Evolutionary conservation across 2,113 vertebrate genomes (phyloP).

Genomic region (Chloroceryle aenea): DNA sequence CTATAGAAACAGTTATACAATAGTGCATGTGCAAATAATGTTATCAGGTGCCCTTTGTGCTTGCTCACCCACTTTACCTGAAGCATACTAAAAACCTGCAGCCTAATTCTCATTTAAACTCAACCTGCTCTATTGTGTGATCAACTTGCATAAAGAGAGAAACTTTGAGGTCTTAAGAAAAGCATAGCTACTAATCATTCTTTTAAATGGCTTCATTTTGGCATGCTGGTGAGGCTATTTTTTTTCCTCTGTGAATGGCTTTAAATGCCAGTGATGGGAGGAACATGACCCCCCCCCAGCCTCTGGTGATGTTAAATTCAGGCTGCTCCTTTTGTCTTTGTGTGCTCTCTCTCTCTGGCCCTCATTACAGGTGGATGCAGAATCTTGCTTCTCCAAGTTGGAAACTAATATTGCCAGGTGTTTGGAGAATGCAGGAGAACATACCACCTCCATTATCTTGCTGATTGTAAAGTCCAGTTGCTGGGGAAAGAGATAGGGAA

Average conservation of each 20-base stretch:
- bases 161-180: not conserved
- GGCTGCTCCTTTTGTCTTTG: not conserved
- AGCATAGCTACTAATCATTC: not conserved
- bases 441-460: not conserved
- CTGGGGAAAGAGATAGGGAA: not conserved
- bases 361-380: not conserved
- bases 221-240: not conserved
- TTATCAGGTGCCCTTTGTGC: not conserved
- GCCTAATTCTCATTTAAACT: not conserved
- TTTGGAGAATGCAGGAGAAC: not conserved
- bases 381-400: not conserved
- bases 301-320: not conserved
- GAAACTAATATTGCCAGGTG: not conserved
- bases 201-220: not conserved
- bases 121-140: not conserved
- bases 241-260: not conserved
- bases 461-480: not conserved
- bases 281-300: not conserved
- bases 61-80: not conserved
- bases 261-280: not conserved
- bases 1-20: constrained; percentile 22
- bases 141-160: not conserved
- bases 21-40: not conserved
- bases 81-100: constrained; percentile 8
- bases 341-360: not conserved